Evolutionary conservation across 30 jellyfish, hydroid and myxozoan species (phyloP).

Genomic region (Turritopsis rubra): DNA sequence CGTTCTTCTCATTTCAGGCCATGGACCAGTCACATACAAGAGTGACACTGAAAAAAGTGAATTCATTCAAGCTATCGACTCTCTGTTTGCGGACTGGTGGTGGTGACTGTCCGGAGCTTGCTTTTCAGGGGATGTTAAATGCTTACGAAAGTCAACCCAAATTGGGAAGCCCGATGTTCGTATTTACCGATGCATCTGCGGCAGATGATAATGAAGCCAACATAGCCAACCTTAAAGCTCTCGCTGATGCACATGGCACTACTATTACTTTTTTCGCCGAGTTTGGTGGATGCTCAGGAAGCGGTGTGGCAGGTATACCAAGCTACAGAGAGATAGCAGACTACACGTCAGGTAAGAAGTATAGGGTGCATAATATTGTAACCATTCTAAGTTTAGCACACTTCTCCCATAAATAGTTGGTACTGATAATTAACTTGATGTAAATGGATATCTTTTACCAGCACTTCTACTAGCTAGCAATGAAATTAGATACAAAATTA

Average conservation of each 20-base stretch:
- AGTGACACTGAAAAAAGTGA: conserved; percentile 38
- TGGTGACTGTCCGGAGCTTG: conserved; percentile 78
- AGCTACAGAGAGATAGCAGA: conserved; percentile 67
- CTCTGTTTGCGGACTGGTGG: conserved; percentile 57
- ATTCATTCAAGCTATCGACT: conserved; percentile 42
- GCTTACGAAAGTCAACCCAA: conserved; percentile 50
- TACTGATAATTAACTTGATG: background rate
- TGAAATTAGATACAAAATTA: too few relatives aligned
- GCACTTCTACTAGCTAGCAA: too few relatives aligned
- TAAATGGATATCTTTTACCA: too few relatives aligned
- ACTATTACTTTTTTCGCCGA: conserved; percentile 65
- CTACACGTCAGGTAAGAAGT: conserved; percentile 53
- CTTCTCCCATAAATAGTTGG: background rate
- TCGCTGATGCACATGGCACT: conserved; percentile 34
- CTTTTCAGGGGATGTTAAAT: conserved; percentile 78
- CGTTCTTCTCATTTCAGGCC: conserved; percentile 22
- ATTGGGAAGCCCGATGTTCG: conserved; percentile 81
- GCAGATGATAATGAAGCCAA: conserved; percentile 55
- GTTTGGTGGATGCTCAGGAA: conserved; percentile 51
- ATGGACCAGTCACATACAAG: conserved; percentile 70
- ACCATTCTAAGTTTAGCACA: background rate
- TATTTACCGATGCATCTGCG: conserved; percentile 91
- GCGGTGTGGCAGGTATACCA: conserved; percentile 48
- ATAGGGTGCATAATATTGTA: background rate
- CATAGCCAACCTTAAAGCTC: conserved; percentile 35